Conservation (phyloP, 2,113 vertebrate genomes). For the Tamias sibiricus region DNA sequence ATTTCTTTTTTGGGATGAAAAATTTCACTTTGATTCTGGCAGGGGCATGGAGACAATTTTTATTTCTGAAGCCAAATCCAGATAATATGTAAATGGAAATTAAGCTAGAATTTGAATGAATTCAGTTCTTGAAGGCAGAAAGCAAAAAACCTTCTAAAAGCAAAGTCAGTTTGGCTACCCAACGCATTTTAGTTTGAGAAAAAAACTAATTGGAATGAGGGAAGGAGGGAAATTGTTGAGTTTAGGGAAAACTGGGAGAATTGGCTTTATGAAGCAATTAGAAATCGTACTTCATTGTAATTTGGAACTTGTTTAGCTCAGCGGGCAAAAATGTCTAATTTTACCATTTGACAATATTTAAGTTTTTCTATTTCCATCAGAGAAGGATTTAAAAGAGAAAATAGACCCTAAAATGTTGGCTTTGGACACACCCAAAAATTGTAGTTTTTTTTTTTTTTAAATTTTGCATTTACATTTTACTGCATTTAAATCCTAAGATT, state of each 20-base stretch:
- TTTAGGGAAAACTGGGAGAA: constrained; percentile 84
- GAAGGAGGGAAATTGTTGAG: constrained; percentile 74
- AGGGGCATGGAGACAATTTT: constrained; percentile 64
- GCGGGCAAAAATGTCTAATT: constrained; percentile 76
- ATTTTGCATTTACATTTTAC: constrained; percentile 84
- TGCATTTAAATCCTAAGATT: constrained; percentile 84
- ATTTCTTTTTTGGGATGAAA: constrained; percentile 58
- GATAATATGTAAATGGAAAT: constrained; percentile 86
- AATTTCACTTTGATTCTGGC: constrained; percentile 46
- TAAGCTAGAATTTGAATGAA: constrained; percentile 88
- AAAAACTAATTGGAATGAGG: constrained; percentile 70
- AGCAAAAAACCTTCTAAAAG: constrained; percentile 65
- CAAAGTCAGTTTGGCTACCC: constrained; percentile 31
- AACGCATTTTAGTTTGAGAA: constrained; percentile 77
- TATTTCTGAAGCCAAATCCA: constrained; percentile 74
- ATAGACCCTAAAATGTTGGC: constrained; percentile 83
- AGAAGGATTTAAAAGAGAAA: constrained; percentile 81
- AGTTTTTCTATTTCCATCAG: constrained; percentile 81
- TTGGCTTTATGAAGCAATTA: constrained; percentile 86
- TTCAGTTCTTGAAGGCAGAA: constrained; percentile 78
- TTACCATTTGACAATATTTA: constrained; percentile 74
- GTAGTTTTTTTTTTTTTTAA: constrained; percentile 67
- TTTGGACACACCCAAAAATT: constrained; percentile 89
- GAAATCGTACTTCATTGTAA: constrained; percentile 87
- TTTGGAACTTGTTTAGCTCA: constrained; percentile 84